Evolutionary conservation across 2,888 invertebrate genomes (phyloP), one percentile per base, ranked within the genome.

Genomic region (Barypeithes pellucidus): DNA sequence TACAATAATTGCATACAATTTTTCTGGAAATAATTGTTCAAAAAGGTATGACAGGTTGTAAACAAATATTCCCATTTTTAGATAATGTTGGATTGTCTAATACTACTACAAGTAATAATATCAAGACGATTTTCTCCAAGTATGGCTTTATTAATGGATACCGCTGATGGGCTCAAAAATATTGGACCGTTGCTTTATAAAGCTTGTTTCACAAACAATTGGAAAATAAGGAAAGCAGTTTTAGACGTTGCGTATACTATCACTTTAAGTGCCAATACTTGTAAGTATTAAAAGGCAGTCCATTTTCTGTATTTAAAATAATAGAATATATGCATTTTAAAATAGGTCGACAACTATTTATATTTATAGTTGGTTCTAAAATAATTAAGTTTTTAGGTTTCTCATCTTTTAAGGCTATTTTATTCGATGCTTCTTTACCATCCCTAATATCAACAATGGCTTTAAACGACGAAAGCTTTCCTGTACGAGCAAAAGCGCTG

Each of bases 401-500:
- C 85, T 93, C 93, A 11, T 91, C 93, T 16, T 93, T 94, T 83
- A 94, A 94, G 86, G 89, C 90, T 76, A 90, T 93, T 78, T 86
- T 94, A 52, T 80, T 91, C 18, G 89, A 90, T 33, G 89, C 91
- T 75, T 89, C 91, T 57, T 87, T 94, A 43, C 89, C 92, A 3
- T 88, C 89, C 72, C 85, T 93, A 24, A 89, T 92, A 0, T 87
- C 91, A 22, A 89, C 91, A 47, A 88, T 94, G 79, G 90, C 91
- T 0, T 87, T 90, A 75, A 89, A 90, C 76, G 94, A 94, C 81
- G 87, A 87, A 45, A 93, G 94, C 83, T 88, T 90, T 52, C 94
- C 93, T 83, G 94, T 94, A 0, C 88, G 93, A 71, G 92, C 92
- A 1, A 91, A 94, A 0, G 93, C 94, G 0, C 86, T 94, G 9